A percentile compares a stretch with the other conserved stretches of the same genome.
phyloP scores from a whole-genome alignment of 2,113 vertebrate species.

The Sapajus apella region DNA sequence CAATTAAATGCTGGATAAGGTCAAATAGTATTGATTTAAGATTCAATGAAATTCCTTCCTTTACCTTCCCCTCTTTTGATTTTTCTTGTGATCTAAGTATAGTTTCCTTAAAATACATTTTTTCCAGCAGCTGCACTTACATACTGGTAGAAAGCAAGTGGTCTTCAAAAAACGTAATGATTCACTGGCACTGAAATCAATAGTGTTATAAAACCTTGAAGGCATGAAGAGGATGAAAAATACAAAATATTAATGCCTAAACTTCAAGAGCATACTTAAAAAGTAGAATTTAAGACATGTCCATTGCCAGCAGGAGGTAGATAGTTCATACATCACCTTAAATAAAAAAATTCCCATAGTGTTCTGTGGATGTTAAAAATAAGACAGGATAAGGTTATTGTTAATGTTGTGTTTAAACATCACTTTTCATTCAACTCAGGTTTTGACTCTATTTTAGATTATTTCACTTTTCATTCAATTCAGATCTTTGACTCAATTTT shows the following conservation, averaged over 20 bases:
- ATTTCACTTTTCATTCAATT: neutral
- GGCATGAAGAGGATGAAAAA: conserved; percentile 64
- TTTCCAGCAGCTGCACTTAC: conserved; percentile 63
- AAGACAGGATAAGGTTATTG: neutral
- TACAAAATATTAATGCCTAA: conserved; percentile 65
- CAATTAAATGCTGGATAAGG: conserved; percentile 84
- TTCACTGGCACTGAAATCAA: conserved; percentile 82
- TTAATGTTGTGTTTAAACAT: neutral
- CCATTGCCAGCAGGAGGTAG: neutral
- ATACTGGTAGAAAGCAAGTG: conserved; percentile 74
- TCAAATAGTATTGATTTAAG: conserved; percentile 84
- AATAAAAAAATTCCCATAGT: neutral
- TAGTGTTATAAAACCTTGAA: conserved; percentile 77
- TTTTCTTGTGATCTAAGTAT: conserved; percentile 78
- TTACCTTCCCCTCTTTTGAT: conserved; percentile 68
- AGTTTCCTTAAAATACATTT: conserved; percentile 74
- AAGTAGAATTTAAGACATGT: conserved; percentile 50
- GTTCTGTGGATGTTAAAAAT: neutral
- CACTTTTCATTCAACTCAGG: neutral
- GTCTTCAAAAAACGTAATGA: conserved; percentile 79
- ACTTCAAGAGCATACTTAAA: conserved; percentile 74
- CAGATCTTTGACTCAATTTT: neutral
- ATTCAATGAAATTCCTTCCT: conserved; percentile 80
- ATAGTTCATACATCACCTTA: conserved; percentile 5
- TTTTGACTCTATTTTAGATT: neutral